Conservation (phyloP, 1,140 invertebrate genomes). For the Drosophila micromelanica region DNA sequence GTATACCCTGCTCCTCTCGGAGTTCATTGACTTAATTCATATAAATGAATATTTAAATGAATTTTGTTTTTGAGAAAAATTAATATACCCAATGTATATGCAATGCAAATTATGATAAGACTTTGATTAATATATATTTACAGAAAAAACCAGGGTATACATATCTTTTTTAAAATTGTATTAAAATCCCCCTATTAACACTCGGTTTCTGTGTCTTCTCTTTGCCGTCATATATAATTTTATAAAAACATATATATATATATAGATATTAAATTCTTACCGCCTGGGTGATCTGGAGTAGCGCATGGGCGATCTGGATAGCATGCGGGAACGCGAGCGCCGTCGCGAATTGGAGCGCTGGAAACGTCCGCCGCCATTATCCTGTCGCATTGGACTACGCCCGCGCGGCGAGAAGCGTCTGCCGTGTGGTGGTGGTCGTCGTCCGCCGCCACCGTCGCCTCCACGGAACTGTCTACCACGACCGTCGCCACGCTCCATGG, state of each 20-base stretch:
- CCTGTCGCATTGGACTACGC: constrained; percentile 71
- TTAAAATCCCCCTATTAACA: too few relatives aligned
- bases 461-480: constrained; percentile 63
- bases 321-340: constrained; percentile 75
- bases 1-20: too few relatives aligned
- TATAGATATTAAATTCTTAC: constrained; percentile 42
- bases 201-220: not conserved
- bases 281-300: constrained; percentile 78
- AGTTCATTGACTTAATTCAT: too few relatives aligned
- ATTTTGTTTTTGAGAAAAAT: too few relatives aligned
- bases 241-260: not conserved
- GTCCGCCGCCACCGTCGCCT: constrained; percentile 38
- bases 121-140: too few relatives aligned
- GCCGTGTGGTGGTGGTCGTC: constrained; percentile 45
- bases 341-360: constrained; percentile 76
- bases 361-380: constrained; percentile 72
- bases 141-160: too few relatives aligned
- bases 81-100: too few relatives aligned
- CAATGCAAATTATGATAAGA: too few relatives aligned
- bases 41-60: too few relatives aligned
- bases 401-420: constrained; percentile 72
- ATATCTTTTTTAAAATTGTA: too few relatives aligned
- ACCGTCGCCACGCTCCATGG: constrained; percentile 76
- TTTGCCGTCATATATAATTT: not conserved
- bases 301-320: constrained; percentile 78